phyloP scores from a whole-genome alignment of 2,888 invertebrate species.

The Dynastes hyllus region DNA sequence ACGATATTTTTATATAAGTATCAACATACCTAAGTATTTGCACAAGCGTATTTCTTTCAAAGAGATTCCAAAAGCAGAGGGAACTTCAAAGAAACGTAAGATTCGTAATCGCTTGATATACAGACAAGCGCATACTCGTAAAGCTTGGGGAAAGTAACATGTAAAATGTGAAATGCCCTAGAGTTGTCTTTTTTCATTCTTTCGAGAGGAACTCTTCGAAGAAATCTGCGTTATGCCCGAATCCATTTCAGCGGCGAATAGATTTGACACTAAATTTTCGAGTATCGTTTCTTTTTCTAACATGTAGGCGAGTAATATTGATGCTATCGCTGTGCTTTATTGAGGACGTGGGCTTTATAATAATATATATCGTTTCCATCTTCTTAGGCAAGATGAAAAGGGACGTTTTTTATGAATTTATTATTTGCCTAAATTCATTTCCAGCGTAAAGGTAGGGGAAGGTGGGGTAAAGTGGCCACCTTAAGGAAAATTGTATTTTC shows the following conservation, averaged over 20 bases:
- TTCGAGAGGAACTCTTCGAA: background rate
- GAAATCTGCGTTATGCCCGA: constrained; percentile 11
- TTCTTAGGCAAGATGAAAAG: background rate
- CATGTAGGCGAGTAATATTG: background rate
- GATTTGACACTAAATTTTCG: constrained; percentile 8
- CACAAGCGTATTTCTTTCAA: constrained; percentile 5
- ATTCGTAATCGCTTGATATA: constrained; percentile 15
- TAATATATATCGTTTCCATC: background rate
- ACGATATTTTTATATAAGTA: constrained; percentile 8
- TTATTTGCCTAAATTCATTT: too few species aligned
- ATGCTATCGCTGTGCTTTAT: background rate
- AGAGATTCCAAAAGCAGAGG: background rate
- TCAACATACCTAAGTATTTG: constrained; percentile 16
- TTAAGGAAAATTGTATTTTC: too few species aligned
- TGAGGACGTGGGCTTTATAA: background rate
- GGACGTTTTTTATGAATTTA: too few species aligned
- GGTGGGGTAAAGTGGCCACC: too few species aligned
- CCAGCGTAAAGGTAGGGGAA: background rate
- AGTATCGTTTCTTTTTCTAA: background rate
- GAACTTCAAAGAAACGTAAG: constrained; percentile 28
- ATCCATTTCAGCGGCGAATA: background rate
- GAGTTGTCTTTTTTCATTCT: constrained; percentile 1
- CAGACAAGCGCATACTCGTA: background rate
- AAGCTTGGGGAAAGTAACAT: background rate
- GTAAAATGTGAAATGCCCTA: constrained; percentile 1